phyloP scores from a whole-genome alignment of 1,140 invertebrate genomes.

The Trichonephila clavata region DNA sequence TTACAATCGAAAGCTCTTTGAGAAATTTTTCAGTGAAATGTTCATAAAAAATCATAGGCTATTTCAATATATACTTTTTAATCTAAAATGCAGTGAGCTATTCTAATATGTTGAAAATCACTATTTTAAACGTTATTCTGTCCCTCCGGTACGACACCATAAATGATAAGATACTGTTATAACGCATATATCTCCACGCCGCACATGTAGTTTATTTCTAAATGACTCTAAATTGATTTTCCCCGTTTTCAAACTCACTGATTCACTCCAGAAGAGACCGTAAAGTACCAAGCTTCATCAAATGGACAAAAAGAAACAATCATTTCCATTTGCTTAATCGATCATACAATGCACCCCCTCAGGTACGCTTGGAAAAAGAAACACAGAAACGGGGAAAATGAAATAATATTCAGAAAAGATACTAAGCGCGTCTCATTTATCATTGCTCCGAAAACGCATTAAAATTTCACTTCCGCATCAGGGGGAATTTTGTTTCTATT shows the following conservation, averaged over 20 bases:
- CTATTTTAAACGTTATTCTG: too few species aligned
- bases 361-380: neutral
- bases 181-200: neutral
- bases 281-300: neutral
- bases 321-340: slow-evolving; percentile 58
- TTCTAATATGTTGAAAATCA: too few species aligned
- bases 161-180: neutral
- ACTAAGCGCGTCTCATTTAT: slow-evolving; percentile 7
- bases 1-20: too few species aligned
- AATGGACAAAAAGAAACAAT: slow-evolving; percentile 43
- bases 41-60: too few species aligned
- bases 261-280: neutral
- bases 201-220: neutral
- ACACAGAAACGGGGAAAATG: neutral
- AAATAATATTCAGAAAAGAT: neutral
- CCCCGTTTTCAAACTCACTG: neutral
- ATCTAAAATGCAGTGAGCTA: too few species aligned
- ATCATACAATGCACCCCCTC: neutral
- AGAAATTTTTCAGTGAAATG: too few species aligned
- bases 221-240: neutral
- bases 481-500: neutral
- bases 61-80: too few species aligned
- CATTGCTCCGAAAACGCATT: slow-evolving; percentile 13
- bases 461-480: slow-evolving; percentile 32
- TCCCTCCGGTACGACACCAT: too few species aligned